Evolutionary conservation across 2,113 vertebrate genomes (phyloP).

Genomic region (Gyps fulvus): DNA sequence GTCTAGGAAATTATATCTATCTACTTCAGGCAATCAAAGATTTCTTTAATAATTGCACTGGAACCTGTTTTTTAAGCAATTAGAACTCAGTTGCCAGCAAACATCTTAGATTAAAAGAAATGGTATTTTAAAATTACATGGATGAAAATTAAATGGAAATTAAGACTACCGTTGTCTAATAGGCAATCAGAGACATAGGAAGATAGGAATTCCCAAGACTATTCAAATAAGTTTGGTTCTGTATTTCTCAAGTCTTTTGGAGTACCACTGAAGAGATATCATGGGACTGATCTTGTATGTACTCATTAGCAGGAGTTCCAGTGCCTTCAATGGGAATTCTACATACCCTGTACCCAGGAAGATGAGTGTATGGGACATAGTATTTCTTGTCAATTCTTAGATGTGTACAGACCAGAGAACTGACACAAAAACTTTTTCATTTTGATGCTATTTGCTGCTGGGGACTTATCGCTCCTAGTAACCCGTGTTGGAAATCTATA

Average conservation of each 20-base stretch:
- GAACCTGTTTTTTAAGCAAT: conserved; percentile 73
- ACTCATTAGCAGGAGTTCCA: neutral
- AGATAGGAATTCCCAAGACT: conserved; percentile 13
- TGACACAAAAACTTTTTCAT: neutral
- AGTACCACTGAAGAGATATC: neutral
- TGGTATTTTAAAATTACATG: conserved; percentile 58
- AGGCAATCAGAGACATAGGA: conserved; percentile 13
- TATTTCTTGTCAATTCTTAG: neutral
- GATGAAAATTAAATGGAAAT: conserved; percentile 65
- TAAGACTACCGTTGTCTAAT: conserved; percentile 19
- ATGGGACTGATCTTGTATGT: neutral
- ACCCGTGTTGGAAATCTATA: neutral
- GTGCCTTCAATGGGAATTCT: neutral
- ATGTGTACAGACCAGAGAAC: neutral
- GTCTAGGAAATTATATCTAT: conserved; percentile 64
- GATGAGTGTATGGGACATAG: neutral
- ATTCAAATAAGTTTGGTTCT: conserved; percentile 23
- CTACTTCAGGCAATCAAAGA: conserved; percentile 67
- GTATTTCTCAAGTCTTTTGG: neutral
- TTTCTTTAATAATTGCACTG: conserved; percentile 72
- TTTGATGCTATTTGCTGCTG: neutral
- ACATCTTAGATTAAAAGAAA: conserved; percentile 60
- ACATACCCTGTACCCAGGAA: neutral
- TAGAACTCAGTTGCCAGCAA: conserved; percentile 70
- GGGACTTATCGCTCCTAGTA: neutral